Evolutionary conservation across 2,113 vertebrate species (phyloP).

Genomic region (Proteles cristata): DNA sequence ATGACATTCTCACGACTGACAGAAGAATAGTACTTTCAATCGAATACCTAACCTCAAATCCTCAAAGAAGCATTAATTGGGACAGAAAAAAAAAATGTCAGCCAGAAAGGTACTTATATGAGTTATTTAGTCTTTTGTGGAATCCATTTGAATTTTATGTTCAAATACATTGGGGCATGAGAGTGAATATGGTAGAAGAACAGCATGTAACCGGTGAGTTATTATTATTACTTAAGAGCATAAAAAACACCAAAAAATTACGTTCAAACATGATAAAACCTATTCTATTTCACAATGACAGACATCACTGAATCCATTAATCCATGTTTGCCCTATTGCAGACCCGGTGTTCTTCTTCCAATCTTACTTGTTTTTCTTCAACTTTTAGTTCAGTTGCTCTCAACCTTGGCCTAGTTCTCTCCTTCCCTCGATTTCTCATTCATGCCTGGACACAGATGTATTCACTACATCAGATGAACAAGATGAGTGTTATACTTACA

Average conservation of each 20-base stretch:
- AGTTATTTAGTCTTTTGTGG: slow-evolving; percentile 19
- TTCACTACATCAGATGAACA: not conserved
- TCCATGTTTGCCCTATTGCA: not conserved
- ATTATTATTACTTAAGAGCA: not conserved
- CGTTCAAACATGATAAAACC: not conserved
- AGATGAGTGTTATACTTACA: not conserved
- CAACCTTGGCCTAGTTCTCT: not conserved
- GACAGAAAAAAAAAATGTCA: slow-evolving; percentile 2
- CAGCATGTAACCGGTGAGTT: not conserved
- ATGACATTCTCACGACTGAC: not conserved
- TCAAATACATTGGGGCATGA: slow-evolving; percentile 9
- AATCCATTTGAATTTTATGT: slow-evolving; percentile 13
- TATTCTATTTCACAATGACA: no score
- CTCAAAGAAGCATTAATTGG: slow-evolving; percentile 21
- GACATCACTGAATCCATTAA: not conserved
- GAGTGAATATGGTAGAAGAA: not conserved
- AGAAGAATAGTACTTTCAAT: slow-evolving; percentile 9
- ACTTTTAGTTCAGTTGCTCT: not conserved
- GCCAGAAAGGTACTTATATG: not conserved
- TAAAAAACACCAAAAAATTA: not conserved
- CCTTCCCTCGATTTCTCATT: no score
- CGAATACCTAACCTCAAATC: not conserved
- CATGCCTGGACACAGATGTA: not conserved
- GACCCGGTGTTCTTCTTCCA: not conserved
- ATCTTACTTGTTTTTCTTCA: not conserved